Base-by-base conservation (phyloP, 2,888 invertebrate genomes). In the Drosophila anceps region DNA sequence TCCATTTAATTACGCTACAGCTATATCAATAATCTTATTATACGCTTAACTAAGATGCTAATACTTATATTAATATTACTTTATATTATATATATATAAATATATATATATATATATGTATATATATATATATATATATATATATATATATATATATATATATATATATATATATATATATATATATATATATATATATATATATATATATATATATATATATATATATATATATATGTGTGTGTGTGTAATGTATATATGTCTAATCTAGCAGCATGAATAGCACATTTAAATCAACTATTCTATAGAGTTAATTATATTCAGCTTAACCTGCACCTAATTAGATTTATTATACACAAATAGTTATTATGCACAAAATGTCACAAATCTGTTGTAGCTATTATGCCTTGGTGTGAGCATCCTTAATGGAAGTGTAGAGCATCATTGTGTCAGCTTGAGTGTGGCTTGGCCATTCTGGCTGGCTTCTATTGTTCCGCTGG, bases 391-490 rank as follows among this genome's bases (percentile, higher is more conserved):
- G 3, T 7, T 5, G 15, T 1, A n/a, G 18, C 13, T 12, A 15
- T 24, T 0, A 20, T 20, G 20, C 9, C 29, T 29, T 15, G n/a
- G 9, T 3, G 18, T 35, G 4, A 53, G 59, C 41, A 20, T 6
- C 37, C 43, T 61, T 60, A 35, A 35, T 48, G 18, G 18, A 48
- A 50, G 48, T 15, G 43, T 58, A 79, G 77, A 75, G 77, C 80
- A 77, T 79, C 76, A 20, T 70, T 37, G 58, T 79, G 76, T 64
- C 80, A 54, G 66, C 59, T 48, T 46, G 54, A 31, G 55, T 61
- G 70, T 65, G 46, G 58, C 27, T 20, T 6, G 69, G 79, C 61
- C 57, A 69, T 75, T 63, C n/a, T 65, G 63, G 69, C 54, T 62
- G 51, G 78, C 46, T 62, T 18, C 78, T 18, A 63, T 74, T 66